phyloP scores from a whole-genome alignment of 2,888 invertebrate genomes.

The Phyllotreta cruciferae region DNA sequence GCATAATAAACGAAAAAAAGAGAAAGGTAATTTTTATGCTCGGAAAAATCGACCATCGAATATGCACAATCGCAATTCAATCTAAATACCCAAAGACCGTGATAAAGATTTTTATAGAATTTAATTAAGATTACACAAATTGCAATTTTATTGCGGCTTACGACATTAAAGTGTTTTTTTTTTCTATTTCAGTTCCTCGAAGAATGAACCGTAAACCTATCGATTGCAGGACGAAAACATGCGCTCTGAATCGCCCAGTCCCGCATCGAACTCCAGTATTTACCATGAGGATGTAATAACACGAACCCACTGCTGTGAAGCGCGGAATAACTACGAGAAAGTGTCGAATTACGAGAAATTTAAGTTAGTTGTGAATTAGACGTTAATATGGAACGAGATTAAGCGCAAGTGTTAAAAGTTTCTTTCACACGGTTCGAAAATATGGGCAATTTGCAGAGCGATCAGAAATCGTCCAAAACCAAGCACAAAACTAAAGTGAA shows the following conservation, averaged over 20 bases:
- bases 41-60: too few relatives aligned
- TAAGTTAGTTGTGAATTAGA: constrained; percentile 8
- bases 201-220: constrained; percentile 24
- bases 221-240: constrained; percentile 20
- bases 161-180: neutral
- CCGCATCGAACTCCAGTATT: constrained; percentile 25
- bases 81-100: constrained; percentile 5
- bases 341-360: constrained; percentile 14
- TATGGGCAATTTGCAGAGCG: constrained; percentile 33
- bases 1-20: too few relatives aligned
- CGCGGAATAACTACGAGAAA: constrained; percentile 28
- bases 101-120: neutral
- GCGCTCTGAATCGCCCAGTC: constrained; percentile 12
- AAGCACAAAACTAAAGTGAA: constrained; percentile 66
- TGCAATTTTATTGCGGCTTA: neutral
- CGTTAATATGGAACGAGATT: constrained; percentile 9
- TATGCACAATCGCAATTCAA: too few relatives aligned
- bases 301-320: constrained; percentile 26
- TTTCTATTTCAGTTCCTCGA: constrained; percentile 12
- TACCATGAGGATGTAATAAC: constrained; percentile 25
- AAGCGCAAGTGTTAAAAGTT: constrained; percentile 1
- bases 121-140: constrained; percentile 8
- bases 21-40: too few relatives aligned
- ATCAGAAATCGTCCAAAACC: constrained; percentile 59
- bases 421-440: constrained; percentile 7